phyloP scores from a whole-genome alignment of 2,888 invertebrate genomes.

The Anticlea derivata region DNA sequence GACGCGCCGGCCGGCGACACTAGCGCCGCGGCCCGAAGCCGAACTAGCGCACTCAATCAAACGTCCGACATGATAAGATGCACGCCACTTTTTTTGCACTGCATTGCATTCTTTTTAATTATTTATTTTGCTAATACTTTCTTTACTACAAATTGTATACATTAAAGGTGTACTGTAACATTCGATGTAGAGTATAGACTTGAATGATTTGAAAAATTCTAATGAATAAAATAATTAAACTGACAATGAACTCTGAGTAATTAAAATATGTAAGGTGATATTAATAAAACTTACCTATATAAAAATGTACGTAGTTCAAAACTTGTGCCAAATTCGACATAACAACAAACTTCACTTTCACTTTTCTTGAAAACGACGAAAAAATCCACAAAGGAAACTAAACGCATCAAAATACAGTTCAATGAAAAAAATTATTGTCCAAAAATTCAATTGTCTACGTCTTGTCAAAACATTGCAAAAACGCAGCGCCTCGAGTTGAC shows the following conservation, averaged over 20 bases:
- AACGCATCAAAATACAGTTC: neutral
- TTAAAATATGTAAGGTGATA: too few species aligned
- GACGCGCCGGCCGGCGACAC: slow-evolving; percentile 66
- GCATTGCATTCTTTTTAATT: slow-evolving; percentile 41
- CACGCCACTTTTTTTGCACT: slow-evolving; percentile 55
- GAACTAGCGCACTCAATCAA: slow-evolving; percentile 67
- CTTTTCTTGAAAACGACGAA: neutral
- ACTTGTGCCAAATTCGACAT: neutral
- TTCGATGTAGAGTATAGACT: neutral
- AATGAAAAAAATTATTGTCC: neutral
- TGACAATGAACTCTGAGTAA: too few species aligned
- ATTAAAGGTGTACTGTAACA: neutral
- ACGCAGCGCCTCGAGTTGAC: slow-evolving; percentile 38
- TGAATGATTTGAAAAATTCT: neutral
- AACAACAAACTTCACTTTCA: neutral
- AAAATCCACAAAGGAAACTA: neutral
- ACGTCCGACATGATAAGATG: slow-evolving; percentile 58
- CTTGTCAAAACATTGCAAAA: slow-evolving; percentile 60
- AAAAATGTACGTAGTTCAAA: neutral
- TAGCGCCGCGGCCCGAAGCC: slow-evolving; percentile 51
- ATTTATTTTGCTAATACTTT: slow-evolving; percentile 8
- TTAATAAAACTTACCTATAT: too few species aligned
- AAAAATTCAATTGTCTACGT: slow-evolving; percentile 19
- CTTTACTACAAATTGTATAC: neutral
- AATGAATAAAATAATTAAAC: too few species aligned